Evolutionary conservation across 2,888 invertebrate species (phyloP), one percentile per base, ranked within the genome.

Genomic region (Brachyopa scutellaris): DNA sequence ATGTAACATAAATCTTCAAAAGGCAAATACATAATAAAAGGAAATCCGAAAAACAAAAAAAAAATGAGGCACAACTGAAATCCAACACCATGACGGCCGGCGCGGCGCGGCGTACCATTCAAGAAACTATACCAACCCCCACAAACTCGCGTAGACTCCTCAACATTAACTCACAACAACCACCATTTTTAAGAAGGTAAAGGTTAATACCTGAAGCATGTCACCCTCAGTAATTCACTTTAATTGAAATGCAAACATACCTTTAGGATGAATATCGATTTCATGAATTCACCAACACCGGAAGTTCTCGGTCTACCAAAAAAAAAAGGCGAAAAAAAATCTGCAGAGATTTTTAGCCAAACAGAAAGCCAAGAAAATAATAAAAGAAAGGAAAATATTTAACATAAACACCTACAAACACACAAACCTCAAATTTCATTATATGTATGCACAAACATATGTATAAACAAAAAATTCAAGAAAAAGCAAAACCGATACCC

Each of bases 151-250:
- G 59, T 64, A 51, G 51, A 80, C 76, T 70, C 62, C 36, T 53
- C 11, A 59, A 51, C 67, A 74, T 69, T 57, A 69, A 61, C 38
- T 29, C 31, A 9, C 11, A 26, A 31, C 21, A 36, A 8, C 38
- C n/a, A 76, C 33, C 62, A 49, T 42, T 73, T 55, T 31, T 11
- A 62, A 74, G 64, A 76, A 69, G 57, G 51, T 64, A 45, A 70
- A 80, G 69, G 69, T 70, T 69, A 74, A 76, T 70, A 69, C 69
- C 69, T 51, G 29, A 51, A 76, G 69, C 80, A 59, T 80, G 57
- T 76, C 80, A 76, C 80, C 80, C 76, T 76, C 49, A 53, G 33
- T 62, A 49, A 69, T 69, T 42, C 31, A 36, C 29, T 64, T 42
- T 70, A 53, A 51, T 64, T 70, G 38, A 67, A 51, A 13, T n/a